Evolutionary conservation across 2,113 vertebrate species (phyloP).

Genomic region (Formicarius rufipectus): DNA sequence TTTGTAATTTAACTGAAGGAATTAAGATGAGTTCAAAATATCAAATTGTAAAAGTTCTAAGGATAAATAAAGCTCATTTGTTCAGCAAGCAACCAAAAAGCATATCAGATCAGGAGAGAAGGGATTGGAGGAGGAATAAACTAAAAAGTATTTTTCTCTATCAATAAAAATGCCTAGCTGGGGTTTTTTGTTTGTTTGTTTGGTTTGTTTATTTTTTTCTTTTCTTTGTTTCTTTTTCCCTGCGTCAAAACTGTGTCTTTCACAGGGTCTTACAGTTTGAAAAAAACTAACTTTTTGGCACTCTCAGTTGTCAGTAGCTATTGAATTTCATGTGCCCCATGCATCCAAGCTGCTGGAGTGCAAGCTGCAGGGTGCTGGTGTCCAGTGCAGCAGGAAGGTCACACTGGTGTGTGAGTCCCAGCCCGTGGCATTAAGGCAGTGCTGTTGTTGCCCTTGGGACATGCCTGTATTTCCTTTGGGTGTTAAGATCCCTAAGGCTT

Average conservation of each 20-base stretch:
- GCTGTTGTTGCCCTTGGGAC: neutral
- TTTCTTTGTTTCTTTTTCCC: neutral
- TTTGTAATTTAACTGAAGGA: neutral
- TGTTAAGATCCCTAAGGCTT: too few relatives aligned
- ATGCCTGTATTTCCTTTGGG: neutral
- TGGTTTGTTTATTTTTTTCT: neutral
- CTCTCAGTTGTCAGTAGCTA: neutral
- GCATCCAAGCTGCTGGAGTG: neutral
- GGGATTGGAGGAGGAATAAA: neutral
- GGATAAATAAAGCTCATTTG: neutral
- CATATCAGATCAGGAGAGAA: neutral
- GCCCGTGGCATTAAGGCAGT: too few relatives aligned
- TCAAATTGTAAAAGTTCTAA: neutral
- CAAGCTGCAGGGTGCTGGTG: too few relatives aligned
- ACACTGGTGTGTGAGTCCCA: too few relatives aligned
- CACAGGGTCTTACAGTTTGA: neutral
- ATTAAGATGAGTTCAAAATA: neutral
- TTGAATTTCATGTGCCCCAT: neutral
- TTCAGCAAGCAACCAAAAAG: neutral
- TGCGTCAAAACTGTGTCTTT: too few relatives aligned
- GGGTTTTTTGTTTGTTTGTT: too few relatives aligned
- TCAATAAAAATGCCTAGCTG: neutral
- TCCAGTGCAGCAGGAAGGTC: fast-evolving
- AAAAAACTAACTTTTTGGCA: neutral
- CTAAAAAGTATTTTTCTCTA: neutral